Evolutionary conservation across 2,888 invertebrate species (phyloP).

Genomic region (Agriopis leucophaearia): DNA sequence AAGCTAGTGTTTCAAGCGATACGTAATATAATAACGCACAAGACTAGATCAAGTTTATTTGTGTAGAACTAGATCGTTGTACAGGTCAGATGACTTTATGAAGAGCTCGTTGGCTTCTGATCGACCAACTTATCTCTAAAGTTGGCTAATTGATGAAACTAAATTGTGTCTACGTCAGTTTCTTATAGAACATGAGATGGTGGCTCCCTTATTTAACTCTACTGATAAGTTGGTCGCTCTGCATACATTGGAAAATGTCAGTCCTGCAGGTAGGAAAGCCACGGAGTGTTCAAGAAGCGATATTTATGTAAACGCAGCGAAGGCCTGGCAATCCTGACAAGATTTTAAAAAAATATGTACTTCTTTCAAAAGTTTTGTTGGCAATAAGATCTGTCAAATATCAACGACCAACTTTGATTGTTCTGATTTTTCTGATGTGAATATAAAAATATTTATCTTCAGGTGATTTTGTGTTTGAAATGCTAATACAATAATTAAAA

Average conservation of each 20-base stretch:
- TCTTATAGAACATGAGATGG: neutral
- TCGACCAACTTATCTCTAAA: neutral
- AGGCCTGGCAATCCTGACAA: too few species aligned
- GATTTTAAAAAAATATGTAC: too few species aligned
- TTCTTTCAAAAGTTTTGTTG: too few species aligned
- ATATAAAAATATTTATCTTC: too few species aligned
- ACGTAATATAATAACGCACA: slow-evolving; percentile 43
- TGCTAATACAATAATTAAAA: too few species aligned
- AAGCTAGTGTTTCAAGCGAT: neutral
- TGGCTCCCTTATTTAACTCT: neutral
- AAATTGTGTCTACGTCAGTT: neutral
- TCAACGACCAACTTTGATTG: too few species aligned
- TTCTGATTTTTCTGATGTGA: too few species aligned
- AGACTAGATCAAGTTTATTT: slow-evolving; percentile 65
- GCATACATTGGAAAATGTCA: slow-evolving; percentile 59
- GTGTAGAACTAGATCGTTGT: slow-evolving; percentile 58
- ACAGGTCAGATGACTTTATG: slow-evolving; percentile 49
- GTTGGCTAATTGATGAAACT: neutral
- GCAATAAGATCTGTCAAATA: too few species aligned
- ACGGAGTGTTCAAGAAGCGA: slow-evolving; percentile 70
- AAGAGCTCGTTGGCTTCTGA: slow-evolving; percentile 48
- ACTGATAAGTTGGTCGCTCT: neutral
- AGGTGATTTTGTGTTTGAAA: too few species aligned
- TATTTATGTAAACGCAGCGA: too few species aligned
- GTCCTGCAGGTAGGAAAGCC: slow-evolving; percentile 66